phyloP scores from a whole-genome alignment of 2,888 invertebrate species.

The Nipponacmea schrenckii region DNA sequence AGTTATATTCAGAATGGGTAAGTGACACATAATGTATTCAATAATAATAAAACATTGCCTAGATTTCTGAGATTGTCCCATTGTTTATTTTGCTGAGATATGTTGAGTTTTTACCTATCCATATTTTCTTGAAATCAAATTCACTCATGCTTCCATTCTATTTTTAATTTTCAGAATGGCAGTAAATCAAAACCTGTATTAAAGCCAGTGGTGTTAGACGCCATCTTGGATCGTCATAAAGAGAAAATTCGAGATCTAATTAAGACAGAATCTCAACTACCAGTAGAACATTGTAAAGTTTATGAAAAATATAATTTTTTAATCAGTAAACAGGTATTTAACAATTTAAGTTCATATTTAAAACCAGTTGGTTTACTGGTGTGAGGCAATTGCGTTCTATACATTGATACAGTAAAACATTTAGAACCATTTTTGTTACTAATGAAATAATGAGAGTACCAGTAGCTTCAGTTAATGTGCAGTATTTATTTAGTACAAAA shows the following conservation, averaged over 20 bases:
- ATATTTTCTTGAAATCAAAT: not conserved
- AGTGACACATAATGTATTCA: conserved; percentile 45
- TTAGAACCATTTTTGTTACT: not conserved
- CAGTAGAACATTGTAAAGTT: conserved; percentile 63
- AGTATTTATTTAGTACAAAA: too few relatives aligned
- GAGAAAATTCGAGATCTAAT: conserved; percentile 72
- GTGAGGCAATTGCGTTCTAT: not conserved
- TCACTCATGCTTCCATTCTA: not conserved
- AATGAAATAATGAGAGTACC: too few relatives aligned
- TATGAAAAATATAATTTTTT: conserved; percentile 77
- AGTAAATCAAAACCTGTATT: conserved; percentile 60
- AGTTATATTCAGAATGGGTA: conserved; percentile 77
- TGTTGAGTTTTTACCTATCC: not conserved
- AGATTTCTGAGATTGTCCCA: too few relatives aligned
- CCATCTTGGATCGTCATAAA: conserved; percentile 76
- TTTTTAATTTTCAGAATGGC: conserved; percentile 45
- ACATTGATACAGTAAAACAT: not conserved
- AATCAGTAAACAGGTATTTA: conserved; percentile 64
- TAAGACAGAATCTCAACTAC: conserved; percentile 60
- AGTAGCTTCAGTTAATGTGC: too few relatives aligned
- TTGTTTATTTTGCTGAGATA: not conserved
- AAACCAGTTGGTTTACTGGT: too few relatives aligned
- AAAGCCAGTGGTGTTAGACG: conserved; percentile 81
- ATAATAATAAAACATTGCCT: too few relatives aligned
- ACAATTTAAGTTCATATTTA: not conserved